Percentiles rank a stretch among this genome's conserved stretches.
phyloP scores from a whole-genome alignment of 1,140 invertebrate genomes.

The Drosophila rhopaloa region DNA sequence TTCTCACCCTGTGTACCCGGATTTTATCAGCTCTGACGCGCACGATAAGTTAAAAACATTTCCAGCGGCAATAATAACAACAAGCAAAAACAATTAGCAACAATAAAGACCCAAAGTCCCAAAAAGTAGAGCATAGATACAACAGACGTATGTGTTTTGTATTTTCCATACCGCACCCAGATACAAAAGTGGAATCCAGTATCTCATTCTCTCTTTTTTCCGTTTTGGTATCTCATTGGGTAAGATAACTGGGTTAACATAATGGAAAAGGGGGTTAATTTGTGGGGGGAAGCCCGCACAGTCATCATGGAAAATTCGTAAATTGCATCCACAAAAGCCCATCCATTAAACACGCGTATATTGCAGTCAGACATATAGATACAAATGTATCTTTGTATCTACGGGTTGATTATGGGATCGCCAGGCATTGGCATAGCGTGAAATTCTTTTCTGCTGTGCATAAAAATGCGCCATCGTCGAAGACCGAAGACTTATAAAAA shows the following conservation, averaged over 20 bases:
- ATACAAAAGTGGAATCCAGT: conserved; percentile 35
- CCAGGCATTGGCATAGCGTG: conserved; percentile 41
- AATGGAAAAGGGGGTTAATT: conserved; percentile 34
- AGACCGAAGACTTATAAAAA: conserved; percentile 61
- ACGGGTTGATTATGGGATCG: conserved; percentile 43
- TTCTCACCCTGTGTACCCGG: conserved; percentile 33
- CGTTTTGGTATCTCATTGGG: conserved; percentile 27
- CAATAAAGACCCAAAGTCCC: conserved; percentile 43
- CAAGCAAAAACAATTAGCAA: conserved; percentile 74
- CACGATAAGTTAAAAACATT: conserved; percentile 62
- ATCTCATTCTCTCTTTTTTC: conserved; percentile 18
- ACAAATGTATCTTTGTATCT: conserved; percentile 12
- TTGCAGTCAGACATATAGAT: conserved; percentile 9
- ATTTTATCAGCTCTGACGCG: conserved; percentile 62
- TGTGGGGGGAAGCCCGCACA: conserved; percentile 29
- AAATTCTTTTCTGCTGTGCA: conserved; percentile 68
- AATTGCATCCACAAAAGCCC: conserved; percentile 25
- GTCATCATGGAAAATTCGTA: conserved; percentile 71
- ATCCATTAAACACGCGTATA: conserved; percentile 5
- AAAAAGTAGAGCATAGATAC: conserved; percentile 58
- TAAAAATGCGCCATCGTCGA: conserved; percentile 62
- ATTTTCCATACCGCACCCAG: conserved; percentile 46
- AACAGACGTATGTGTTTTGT: conserved; percentile 44
- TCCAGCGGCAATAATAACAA: conserved; percentile 51
- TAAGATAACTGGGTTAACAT: conserved; percentile 36